A percentile compares a stretch with the other conserved stretches of the same genome.
Evolutionary conservation across 2,113 vertebrate species (phyloP).

Genomic region (Ochotona princeps): DNA sequence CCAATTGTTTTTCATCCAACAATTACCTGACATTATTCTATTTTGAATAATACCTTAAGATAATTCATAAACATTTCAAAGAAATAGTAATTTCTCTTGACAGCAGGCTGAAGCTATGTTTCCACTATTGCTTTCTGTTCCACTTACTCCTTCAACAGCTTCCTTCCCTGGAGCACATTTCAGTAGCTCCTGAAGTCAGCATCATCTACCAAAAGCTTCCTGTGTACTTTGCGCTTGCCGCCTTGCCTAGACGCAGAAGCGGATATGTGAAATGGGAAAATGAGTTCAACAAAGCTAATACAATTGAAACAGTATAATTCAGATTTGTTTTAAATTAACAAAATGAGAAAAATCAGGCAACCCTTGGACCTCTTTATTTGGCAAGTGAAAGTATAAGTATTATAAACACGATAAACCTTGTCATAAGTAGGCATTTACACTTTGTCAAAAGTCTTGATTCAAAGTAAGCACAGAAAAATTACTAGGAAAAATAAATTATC

Average conservation of each 20-base stretch:
- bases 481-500: background rate
- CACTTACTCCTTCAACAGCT: background rate
- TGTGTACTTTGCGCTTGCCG: background rate
- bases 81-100: conserved; percentile 20
- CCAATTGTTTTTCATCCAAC: background rate
- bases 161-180: background rate
- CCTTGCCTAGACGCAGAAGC: background rate
- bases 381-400: background rate
- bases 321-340: background rate
- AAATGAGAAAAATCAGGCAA: background rate
- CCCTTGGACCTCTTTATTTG: background rate
- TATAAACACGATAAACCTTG: background rate
- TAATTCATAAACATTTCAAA: conserved; percentile 12
- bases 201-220: background rate
- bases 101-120: background rate
- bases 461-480: too few relatives aligned
- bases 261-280: background rate
- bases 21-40: background rate
- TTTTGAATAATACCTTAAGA: background rate
- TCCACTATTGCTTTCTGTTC: background rate
- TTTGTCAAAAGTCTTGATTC: background rate
- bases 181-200: background rate
- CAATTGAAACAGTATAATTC: background rate
- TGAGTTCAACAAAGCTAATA: background rate
- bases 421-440: background rate